A percentile compares a stretch with the other conserved stretches of the same genome.
These are phyloP conservation scores for Lordiphosa clarofinis DNA, from an alignment of 1,140 invertebrate species.

Conservation along the genomic window DNA sequence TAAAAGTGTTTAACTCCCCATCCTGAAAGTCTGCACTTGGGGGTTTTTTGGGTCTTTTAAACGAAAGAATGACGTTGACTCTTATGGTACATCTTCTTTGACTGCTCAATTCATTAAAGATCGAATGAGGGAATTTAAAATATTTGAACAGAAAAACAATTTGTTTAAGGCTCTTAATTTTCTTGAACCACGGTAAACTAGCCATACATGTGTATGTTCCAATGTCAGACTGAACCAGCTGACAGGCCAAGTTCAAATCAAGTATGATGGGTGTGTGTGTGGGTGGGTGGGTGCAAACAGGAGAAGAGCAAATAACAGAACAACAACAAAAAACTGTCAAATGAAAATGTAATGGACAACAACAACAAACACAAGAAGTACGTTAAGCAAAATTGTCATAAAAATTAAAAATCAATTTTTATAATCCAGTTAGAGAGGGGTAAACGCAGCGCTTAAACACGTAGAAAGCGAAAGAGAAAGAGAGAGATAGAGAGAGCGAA, in stretches of 20 bases:
- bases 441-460: slow-evolving; percentile 19
- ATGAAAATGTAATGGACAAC: slow-evolving; percentile 12
- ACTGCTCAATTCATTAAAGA: too few relatives aligned
- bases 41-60: too few relatives aligned
- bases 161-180: too few relatives aligned
- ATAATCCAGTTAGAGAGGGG: slow-evolving; percentile 73
- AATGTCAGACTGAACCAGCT: slow-evolving; percentile 53
- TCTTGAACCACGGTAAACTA: slow-evolving; percentile 33
- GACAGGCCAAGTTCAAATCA: slow-evolving; percentile 55
- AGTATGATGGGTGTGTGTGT: slow-evolving; percentile 11
- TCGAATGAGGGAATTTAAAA: too few relatives aligned
- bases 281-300: slow-evolving; percentile 11
- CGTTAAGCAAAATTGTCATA: slow-evolving; percentile 72
- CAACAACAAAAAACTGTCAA: slow-evolving; percentile 12
- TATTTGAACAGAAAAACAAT: too few relatives aligned
- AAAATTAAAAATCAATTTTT: slow-evolving; percentile 80
- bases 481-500: too few relatives aligned
- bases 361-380: slow-evolving; percentile 38
- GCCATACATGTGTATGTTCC: slow-evolving; percentile 42
- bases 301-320: slow-evolving; percentile 34
- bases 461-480: slow-evolving; percentile 12
- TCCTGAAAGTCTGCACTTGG: too few relatives aligned
- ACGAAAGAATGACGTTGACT: too few relatives aligned
- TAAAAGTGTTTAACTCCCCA: too few relatives aligned
- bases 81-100: too few relatives aligned